Base-by-base conservation (phyloP, 2,888 invertebrate genomes). In the Leptopilina drosophilae region DNA sequence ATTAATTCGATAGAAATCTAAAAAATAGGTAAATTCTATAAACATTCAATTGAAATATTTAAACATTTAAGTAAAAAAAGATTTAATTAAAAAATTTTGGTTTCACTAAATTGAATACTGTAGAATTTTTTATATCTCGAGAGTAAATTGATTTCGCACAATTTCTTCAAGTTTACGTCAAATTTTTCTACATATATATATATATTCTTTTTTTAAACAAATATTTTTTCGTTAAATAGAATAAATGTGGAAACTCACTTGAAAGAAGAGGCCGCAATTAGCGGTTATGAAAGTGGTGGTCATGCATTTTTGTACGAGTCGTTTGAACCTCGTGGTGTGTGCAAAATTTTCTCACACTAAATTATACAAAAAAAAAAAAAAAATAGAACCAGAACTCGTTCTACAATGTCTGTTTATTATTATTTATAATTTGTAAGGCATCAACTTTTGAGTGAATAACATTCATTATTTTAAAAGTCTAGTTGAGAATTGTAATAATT, bases 301-400 rank as follows among this genome's bases (percentile, higher is more conserved):
- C 15, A 83, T 81, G 77, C 85, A 85, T 85, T 86, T 85, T 56
- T 86, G 86, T 64, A 85, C 64, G 49, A 86, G 20, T 64, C 86
- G 78, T 78, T 83, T 86, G 53, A 86, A 73, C 14, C 82, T 80
- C 83, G 85, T 85, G 64, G 9, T 73, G 20, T 62, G 20, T 73
- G 53, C 8, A 11, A 33, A 20, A 73, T 53, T 56, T 73, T 33
- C 33, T 56, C 5, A 73, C n/a, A 56, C 56, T n/a, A 73, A 56
- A 33, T 33, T 40, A n/a, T 4, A 33, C 56, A 40, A 40, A n/a
- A 26, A 33, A 33, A 33, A 33, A 33, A 4, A 33, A 33, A 33
- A 5, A 33, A 20, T 20, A 33, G 33, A 33, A 33, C 4, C 33
- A 33, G 33, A 33, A 56, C 56, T 26, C 12, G 49, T 49, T 33